Percentiles rank a stretch among this genome's conserved stretches.
Conservation (phyloP, 2,113 vertebrate genomes). For the Plecotus auritus region DNA sequence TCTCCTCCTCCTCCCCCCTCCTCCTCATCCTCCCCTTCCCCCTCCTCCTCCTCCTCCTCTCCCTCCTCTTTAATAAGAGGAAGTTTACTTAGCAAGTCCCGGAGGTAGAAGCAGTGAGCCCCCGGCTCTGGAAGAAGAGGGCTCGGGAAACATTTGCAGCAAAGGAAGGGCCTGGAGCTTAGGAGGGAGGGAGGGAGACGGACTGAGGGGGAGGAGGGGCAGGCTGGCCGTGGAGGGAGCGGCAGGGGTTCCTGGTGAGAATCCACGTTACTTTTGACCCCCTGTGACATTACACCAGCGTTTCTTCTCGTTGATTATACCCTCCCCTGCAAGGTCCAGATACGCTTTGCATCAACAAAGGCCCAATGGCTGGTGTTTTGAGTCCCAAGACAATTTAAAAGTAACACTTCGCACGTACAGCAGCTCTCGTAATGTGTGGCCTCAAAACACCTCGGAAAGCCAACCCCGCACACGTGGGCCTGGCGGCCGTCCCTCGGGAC, state of each 20-base stretch:
- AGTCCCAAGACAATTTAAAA: conserved; percentile 4
- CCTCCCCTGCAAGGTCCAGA: background rate
- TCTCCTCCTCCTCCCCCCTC: background rate
- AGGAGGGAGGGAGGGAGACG: background rate
- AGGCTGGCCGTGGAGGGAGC: background rate
- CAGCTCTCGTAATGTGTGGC: background rate
- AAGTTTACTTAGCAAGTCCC: background rate
- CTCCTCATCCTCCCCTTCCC: background rate
- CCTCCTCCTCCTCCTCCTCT: too few species aligned
- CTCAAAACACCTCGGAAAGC: background rate
- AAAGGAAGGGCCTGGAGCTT: background rate
- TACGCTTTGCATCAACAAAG: conserved; percentile 15
- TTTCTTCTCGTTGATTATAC: background rate
- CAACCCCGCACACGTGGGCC: too few species aligned
- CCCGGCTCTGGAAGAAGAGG: background rate
- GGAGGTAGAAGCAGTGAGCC: background rate
- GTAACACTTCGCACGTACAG: background rate
- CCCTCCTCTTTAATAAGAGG: background rate
- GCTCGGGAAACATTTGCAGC: background rate
- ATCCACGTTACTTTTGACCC: background rate
- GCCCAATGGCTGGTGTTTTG: background rate
- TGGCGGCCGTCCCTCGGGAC: too few species aligned
- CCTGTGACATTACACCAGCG: background rate
- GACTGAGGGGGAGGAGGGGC: rapidly evolving
- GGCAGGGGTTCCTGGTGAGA: background rate